phyloP scores from a whole-genome alignment of 2,113 vertebrate species.

The Carlito syrichta region DNA sequence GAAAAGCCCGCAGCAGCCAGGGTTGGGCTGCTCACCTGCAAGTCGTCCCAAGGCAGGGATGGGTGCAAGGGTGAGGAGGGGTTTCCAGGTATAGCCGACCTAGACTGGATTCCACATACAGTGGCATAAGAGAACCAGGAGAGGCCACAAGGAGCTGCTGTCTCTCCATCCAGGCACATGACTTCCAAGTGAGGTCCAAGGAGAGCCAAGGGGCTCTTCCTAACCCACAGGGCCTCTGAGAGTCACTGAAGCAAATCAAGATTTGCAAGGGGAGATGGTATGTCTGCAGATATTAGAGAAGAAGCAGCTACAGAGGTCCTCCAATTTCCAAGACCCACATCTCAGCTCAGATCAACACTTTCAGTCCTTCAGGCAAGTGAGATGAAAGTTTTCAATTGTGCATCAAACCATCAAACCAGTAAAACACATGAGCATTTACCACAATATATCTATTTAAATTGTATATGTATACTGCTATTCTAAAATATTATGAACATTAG shows the following conservation, averaged over 20 bases:
- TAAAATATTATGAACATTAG: not conserved
- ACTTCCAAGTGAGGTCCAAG: not conserved
- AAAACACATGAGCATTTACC: not conserved
- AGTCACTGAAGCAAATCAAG: not conserved
- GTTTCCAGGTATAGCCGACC: fast-evolving
- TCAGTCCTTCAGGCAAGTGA: not conserved
- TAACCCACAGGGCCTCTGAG: not conserved
- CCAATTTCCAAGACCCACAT: not conserved
- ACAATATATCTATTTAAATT: not conserved
- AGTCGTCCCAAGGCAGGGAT: not conserved
- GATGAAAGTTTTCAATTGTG: not conserved
- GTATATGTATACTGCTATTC: not conserved
- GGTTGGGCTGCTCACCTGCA: not conserved
- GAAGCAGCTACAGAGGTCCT: not conserved
- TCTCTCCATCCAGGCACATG: not conserved
- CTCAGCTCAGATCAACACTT: not conserved
- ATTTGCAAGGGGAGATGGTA: not conserved
- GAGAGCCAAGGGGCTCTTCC: not conserved
- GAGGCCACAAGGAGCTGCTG: not conserved
- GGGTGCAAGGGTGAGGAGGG: not conserved
- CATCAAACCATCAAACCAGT: not conserved
- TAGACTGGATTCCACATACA: not conserved
- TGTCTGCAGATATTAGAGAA: not conserved
- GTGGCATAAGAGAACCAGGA: fast-evolving
- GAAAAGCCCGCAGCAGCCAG: not conserved